A percentile compares a stretch with the other conserved stretches of the same genome.
Conservation (phyloP, 35 echinoderm and acorn worm genomes). For the Ophiothrix spiculata region DNA sequence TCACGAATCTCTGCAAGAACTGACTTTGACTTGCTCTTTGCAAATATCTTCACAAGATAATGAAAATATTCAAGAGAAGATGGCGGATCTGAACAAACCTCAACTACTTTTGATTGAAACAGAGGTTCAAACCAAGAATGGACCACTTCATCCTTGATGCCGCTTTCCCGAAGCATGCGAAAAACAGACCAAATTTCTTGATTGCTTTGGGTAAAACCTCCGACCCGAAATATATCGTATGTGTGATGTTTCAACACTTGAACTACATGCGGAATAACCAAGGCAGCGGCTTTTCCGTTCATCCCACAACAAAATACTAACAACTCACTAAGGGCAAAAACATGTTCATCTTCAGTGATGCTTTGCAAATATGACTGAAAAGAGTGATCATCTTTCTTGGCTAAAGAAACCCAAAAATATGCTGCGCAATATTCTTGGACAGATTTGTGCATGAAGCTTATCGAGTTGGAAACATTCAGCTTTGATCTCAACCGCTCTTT, state of each 20-base stretch:
- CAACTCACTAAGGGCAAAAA: background rate
- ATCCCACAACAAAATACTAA: background rate
- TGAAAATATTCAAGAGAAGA: background rate
- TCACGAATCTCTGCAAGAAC: background rate
- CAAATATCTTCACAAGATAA: background rate
- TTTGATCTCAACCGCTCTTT: background rate
- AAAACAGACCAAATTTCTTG: background rate
- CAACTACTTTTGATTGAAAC: background rate
- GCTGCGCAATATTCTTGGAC: background rate
- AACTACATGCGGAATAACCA: background rate
- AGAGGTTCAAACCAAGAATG: background rate
- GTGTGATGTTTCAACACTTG: background rate
- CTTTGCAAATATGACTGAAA: background rate
- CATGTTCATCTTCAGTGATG: background rate
- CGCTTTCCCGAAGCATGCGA: slow-evolving; percentile 3
- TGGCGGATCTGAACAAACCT: background rate
- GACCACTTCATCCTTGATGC: background rate
- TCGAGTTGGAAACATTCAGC: background rate
- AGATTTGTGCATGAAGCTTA: background rate
- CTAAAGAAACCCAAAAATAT: background rate
- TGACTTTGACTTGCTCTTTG: background rate
- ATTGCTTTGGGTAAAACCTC: background rate
- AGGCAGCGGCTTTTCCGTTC: background rate
- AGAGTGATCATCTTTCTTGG: background rate
- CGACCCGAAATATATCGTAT: background rate